phyloP scores from a whole-genome alignment of 2,888 invertebrate species.

The Piscicola geometra region DNA sequence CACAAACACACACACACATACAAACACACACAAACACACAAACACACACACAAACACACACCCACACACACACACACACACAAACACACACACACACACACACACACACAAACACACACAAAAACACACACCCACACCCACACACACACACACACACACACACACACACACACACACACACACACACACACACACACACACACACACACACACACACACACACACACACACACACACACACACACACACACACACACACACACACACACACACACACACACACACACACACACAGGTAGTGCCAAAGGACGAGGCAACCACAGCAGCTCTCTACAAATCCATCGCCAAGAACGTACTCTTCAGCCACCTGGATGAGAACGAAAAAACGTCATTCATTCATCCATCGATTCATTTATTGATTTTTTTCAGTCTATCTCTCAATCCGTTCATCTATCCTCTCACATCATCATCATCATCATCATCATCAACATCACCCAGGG shows the following conservation, averaged over 20 bases:
- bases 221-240: too few relatives aligned
- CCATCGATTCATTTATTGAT: background rate
- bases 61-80: conserved; percentile 13
- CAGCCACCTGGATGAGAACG: conserved; percentile 93
- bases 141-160: conserved; percentile 15
- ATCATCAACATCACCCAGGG: conserved; percentile 10
- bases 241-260: too few relatives aligned
- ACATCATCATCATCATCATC: background rate
- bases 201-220: conserved; percentile 31
- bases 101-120: conserved; percentile 16
- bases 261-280: too few relatives aligned
- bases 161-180: conserved; percentile 19
- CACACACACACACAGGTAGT: conserved; percentile 67
- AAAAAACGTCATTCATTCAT: conserved; percentile 54
- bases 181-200: conserved; percentile 19
- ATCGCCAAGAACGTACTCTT: conserved; percentile 97
- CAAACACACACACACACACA: conserved; percentile 13
- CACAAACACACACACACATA: conserved; percentile 16
- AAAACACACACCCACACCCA: conserved; percentile 6
- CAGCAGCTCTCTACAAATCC: conserved; percentile 93
- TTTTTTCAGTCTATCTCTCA: background rate
- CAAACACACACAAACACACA: conserved; percentile 9
- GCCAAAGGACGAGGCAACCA: conserved; percentile 98
- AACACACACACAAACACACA: conserved; percentile 10
- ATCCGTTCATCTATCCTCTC: background rate